Conservation (phyloP, 92 coral and sea anemone genomes). For the Phenganax stokvisi region DNA sequence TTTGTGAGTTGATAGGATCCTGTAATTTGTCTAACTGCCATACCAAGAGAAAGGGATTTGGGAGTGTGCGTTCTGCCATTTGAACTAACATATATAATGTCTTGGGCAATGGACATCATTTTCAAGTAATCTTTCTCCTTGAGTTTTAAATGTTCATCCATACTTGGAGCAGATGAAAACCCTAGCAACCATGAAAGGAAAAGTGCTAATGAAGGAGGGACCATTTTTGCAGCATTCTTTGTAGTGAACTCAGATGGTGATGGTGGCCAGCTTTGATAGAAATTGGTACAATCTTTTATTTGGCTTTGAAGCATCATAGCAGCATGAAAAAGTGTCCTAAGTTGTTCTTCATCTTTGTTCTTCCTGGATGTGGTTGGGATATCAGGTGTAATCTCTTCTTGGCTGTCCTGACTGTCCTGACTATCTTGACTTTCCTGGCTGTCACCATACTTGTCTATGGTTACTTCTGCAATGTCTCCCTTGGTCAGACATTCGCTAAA, state of each 20-base stretch:
- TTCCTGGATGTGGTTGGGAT: not conserved
- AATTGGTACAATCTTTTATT: slow-evolving; percentile 6
- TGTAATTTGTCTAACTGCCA: slow-evolving; percentile 21
- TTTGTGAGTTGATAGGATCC: slow-evolving; percentile 13
- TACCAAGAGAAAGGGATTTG: not conserved
- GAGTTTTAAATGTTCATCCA: not conserved
- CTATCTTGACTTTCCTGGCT: not conserved
- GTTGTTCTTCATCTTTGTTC: too few relatives aligned
- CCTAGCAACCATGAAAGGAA: slow-evolving; percentile 29
- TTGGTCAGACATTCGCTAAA: not conserved
- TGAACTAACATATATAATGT: slow-evolving; percentile 23
- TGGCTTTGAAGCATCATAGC: slow-evolving; percentile 16
- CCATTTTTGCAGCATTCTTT: slow-evolving; percentile 2
- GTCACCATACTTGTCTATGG: not conserved
- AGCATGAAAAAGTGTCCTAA: slow-evolving; percentile 1
- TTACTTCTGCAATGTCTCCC: slow-evolving; percentile 12
- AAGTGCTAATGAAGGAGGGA: slow-evolving; percentile 9
- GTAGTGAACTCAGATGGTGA: not conserved
- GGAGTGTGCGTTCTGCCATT: slow-evolving; percentile 20
- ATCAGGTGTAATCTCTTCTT: not conserved
- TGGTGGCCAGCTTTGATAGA: slow-evolving; percentile 24
- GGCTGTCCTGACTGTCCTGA: not conserved
- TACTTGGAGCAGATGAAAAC: slow-evolving; percentile 12
- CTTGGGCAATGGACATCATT: slow-evolving; percentile 13
- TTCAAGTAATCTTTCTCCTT: slow-evolving; percentile 15